Base-by-base conservation (phyloP, 2,113 vertebrate genomes). In the Rissa tridactyla region DNA sequence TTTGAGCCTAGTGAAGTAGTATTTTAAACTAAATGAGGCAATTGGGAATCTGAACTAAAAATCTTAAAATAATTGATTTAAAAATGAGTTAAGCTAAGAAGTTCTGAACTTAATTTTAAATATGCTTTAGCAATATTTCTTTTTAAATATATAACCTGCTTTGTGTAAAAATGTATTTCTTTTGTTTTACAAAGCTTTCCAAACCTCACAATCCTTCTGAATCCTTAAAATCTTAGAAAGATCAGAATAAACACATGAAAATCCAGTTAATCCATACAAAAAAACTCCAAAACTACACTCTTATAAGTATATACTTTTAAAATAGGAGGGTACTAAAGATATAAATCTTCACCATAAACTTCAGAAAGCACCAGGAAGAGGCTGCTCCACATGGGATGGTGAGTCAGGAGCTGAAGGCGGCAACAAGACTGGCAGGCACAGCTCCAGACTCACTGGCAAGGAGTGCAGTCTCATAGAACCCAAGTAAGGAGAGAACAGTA, bases 261-360 rank as follows among this genome's bases (percentile, higher is more conserved):
- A 42, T 42, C 13, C 10, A 15, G 14, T 46, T 38, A 47, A 47
- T 47, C 47, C 47, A 47, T 11, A 47, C 20, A 21, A 55, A 60
- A 13, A 26, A 4, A 9, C 9, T 26, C 7, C 13, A 11, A 16
- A 82, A 68, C 0, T 1, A 19, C 47, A 14, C 5, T 7, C 11
- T 34, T 57, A 11, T 69, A 55, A 34, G 68, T 36, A 26, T 30
- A 30, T n/a, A 51, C 36, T 68, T 51, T 40, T 64, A 20, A 79
- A 64, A 64, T 52, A 6, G 6, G 22, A n/a, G 69, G 44, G 13
- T 57, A 44, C 11, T 69, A 26, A 68, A 49, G 11, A 21, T 9
- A 9, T 42, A 42, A 60, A 12, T 36, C 34, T 72, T 78, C 26
- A 49, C n/a, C 14, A 23, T 15, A 66, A 22, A 32, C 10, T 32